phyloP scores from a whole-genome alignment of 1,140 invertebrate species.

The Tetramorium simillimum region DNA sequence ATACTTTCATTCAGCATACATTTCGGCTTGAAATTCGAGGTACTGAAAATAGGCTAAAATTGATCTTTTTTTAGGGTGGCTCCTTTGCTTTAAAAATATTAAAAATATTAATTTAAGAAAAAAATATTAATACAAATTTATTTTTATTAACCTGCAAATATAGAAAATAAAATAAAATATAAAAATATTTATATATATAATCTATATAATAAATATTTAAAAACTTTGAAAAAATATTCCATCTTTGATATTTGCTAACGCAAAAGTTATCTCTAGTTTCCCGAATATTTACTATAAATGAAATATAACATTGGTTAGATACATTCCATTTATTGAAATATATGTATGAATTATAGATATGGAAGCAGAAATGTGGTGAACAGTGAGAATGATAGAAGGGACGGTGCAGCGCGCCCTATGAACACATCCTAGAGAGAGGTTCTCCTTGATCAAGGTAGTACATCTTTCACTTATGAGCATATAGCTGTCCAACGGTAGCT shows the following conservation, averaged over 20 bases:
- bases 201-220: neutral
- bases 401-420: neutral
- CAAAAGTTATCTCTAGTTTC: neutral
- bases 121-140: neutral
- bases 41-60: too few species aligned
- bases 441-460: conserved; percentile 59
- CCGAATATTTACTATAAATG: neutral
- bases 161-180: neutral
- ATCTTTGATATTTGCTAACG: neutral
- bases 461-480: conserved; percentile 61
- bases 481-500: conserved; percentile 55
- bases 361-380: conserved; percentile 14
- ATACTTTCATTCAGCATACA: too few species aligned
- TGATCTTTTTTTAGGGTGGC: too few species aligned
- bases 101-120: neutral
- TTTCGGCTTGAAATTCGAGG: too few species aligned
- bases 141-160: neutral
- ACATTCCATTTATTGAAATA: neutral
- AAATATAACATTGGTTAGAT: neutral
- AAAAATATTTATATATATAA: neutral
- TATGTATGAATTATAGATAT: conserved; percentile 13
- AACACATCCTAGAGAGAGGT: conserved; percentile 51
- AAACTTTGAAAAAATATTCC: neutral
- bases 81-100: neutral
- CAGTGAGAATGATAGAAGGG: conserved; percentile 49